Conservation (phyloP, 2,797 vertebrate species). For the Thamnophis elegans region DNA sequence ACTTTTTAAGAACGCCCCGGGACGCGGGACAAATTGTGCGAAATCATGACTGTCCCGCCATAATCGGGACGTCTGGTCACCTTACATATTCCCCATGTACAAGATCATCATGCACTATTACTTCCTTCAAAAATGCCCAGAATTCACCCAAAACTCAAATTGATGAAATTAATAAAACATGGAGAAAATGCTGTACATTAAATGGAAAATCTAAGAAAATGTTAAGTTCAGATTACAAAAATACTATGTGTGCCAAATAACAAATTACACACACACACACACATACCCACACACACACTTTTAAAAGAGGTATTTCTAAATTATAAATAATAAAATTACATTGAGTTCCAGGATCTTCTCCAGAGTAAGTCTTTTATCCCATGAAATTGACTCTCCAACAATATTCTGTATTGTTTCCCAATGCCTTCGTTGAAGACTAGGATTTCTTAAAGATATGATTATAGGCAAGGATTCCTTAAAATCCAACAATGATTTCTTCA, state of each 20-base stretch:
- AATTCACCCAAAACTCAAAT: neutral
- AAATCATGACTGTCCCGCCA: too few relatives aligned
- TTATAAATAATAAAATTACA: constrained; percentile 50
- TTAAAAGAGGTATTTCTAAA: neutral
- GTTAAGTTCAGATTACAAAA: neutral
- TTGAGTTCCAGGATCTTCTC: constrained; percentile 64
- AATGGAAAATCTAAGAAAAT: neutral
- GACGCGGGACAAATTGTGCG: too few relatives aligned
- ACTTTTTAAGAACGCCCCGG: too few relatives aligned
- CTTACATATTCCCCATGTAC: neutral
- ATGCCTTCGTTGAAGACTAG: constrained; percentile 63
- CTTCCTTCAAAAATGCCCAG: neutral
- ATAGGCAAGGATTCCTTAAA: constrained; percentile 69
- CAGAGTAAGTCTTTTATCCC: constrained; percentile 59
- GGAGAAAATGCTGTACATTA: neutral
- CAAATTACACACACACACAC: neutral
- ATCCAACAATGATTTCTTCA: constrained; percentile 63
- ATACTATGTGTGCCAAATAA: neutral
- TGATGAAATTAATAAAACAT: neutral
- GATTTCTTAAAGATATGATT: constrained; percentile 65
- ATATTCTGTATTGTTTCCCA: constrained; percentile 63
- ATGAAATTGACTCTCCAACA: constrained; percentile 47
- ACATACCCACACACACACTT: neutral
- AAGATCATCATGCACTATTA: neutral
- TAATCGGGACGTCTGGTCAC: too few relatives aligned